Conservation (phyloP, 2,888 invertebrate species). For the Dryococelus australis region DNA sequence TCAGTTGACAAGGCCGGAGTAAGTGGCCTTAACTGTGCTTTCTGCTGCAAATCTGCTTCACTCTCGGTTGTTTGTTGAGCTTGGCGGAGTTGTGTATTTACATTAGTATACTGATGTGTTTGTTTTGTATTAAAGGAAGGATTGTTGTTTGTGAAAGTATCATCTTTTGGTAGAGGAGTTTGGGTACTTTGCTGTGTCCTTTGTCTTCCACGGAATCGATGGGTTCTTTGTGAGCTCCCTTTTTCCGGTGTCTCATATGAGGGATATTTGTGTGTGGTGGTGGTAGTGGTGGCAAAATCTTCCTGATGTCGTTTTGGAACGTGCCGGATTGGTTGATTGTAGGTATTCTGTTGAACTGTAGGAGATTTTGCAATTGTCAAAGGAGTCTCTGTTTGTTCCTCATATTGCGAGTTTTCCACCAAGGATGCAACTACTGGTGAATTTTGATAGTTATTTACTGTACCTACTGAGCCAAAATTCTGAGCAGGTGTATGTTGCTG, state of each 20-base stretch:
- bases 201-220: constrained; percentile 38
- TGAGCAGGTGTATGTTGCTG: background rate
- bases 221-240: constrained; percentile 35
- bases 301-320: constrained; percentile 32
- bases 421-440: background rate
- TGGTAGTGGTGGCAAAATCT: constrained; percentile 30
- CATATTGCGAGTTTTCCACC: background rate
- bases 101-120: background rate
- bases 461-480: background rate
- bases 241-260: constrained; percentile 19
- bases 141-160: background rate
- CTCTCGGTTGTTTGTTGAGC: background rate
- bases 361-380: background rate
- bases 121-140: background rate
- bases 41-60: background rate
- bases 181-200: background rate
- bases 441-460: background rate
- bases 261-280: constrained; percentile 30
- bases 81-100: background rate
- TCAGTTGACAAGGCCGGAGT: background rate
- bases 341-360: background rate
- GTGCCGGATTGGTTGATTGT: background rate
- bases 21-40: background rate
- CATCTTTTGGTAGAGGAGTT: background rate
- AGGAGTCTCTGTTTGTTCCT: background rate